Conservation (phyloP, 2,888 invertebrate genomes). For the Polia nebulosa region DNA sequence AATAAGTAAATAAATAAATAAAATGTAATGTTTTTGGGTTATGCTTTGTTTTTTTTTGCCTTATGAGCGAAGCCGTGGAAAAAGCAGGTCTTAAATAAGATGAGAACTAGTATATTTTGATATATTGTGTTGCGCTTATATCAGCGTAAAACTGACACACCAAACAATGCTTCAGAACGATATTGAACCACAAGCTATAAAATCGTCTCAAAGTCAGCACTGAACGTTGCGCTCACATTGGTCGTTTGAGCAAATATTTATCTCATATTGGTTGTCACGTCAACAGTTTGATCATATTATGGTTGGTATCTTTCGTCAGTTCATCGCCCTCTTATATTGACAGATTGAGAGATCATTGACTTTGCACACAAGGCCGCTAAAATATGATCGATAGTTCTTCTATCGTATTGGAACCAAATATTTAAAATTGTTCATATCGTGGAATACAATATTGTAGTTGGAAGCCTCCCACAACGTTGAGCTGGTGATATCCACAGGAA, state of each 20-base stretch:
- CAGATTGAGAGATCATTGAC: constrained; percentile 13
- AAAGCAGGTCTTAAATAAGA: too few species aligned
- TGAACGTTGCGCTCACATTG: background rate
- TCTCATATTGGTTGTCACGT: background rate
- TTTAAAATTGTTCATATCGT: too few species aligned
- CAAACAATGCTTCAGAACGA: constrained; percentile 2
- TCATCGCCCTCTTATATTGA: constrained; percentile 9
- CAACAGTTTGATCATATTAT: constrained; percentile 12
- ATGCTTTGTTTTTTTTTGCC: too few species aligned
- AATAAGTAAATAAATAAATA: too few species aligned
- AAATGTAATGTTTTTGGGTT: too few species aligned
- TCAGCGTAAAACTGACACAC: constrained; percentile 1
- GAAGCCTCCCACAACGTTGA: background rate
- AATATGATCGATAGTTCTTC: constrained; percentile 4
- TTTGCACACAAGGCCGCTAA: background rate
- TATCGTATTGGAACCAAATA: background rate
- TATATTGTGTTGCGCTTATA: background rate
- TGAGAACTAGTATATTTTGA: too few species aligned
- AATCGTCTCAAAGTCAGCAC: background rate
- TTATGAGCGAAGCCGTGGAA: too few species aligned
- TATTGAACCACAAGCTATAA: constrained; percentile 6
- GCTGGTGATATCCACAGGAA: too few species aligned
- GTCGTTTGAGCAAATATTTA: constrained; percentile 29
- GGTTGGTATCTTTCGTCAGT: background rate
- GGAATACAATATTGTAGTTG: background rate